phyloP scores from a whole-genome alignment of 2,888 invertebrate genomes.

The Periphyllus acericola region DNA sequence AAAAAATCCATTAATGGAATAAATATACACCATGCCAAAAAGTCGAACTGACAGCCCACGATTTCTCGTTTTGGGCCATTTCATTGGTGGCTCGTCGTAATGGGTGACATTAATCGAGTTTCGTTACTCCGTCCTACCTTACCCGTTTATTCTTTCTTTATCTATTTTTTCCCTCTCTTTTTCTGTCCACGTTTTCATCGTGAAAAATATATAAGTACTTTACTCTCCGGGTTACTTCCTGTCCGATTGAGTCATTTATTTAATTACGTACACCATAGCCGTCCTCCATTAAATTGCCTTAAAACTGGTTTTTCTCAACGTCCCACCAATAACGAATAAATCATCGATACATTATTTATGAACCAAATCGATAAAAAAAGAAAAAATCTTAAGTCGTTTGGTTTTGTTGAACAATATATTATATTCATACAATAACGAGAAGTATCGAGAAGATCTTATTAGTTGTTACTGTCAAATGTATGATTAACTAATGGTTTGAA shows the following conservation, averaged over 20 bases:
- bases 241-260: not conserved
- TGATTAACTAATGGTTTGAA: too few species aligned
- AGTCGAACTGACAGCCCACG: not conserved
- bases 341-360: too few species aligned
- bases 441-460: too few species aligned
- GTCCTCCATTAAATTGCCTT: not conserved
- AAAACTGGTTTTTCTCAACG: not conserved
- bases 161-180: not conserved
- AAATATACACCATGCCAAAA: constrained; percentile 2
- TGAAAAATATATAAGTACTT: constrained; percentile 5
- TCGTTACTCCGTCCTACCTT: not conserved
- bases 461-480: too few species aligned
- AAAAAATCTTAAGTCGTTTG: too few species aligned
- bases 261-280: not conserved
- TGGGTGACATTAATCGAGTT: constrained; percentile 24
- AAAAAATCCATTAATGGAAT: not conserved
- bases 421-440: too few species aligned
- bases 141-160: not conserved
- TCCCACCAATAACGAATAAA: not conserved
- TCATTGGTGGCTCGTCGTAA: not conserved
- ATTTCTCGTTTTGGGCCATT: constrained; percentile 9
- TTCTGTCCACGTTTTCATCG: not conserved
- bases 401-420: too few species aligned
- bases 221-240: not conserved
- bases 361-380: too few species aligned